Evolutionary conservation across 1,140 invertebrate species (phyloP).

Genomic region (Mylabris phalerata): DNA sequence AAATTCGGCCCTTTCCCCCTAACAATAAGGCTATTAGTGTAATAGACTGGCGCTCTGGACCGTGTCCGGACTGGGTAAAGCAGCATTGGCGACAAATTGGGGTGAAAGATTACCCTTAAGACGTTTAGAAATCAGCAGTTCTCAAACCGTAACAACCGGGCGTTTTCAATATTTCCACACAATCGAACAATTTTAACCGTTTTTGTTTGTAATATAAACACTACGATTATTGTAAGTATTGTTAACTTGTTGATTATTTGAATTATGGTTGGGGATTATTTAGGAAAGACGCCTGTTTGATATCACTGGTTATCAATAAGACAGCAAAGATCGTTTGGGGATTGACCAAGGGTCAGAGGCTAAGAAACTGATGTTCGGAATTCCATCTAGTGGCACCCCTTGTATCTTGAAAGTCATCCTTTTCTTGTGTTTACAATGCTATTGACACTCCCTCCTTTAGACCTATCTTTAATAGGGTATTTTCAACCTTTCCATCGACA

Average conservation of each 20-base stretch:
- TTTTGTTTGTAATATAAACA: too few relatives aligned
- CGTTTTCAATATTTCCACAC: neutral
- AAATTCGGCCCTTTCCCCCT: slow-evolving; percentile 28
- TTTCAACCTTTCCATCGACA: too few relatives aligned
- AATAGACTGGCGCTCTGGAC: slow-evolving; percentile 38
- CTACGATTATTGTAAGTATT: neutral
- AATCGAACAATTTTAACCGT: neutral
- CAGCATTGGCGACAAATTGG: slow-evolving; percentile 40
- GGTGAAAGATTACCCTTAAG: slow-evolving; percentile 37
- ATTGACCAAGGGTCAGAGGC: slow-evolving; percentile 26
- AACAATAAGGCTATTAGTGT: slow-evolving; percentile 40
- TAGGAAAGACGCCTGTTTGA: neutral
- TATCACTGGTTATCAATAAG: slow-evolving; percentile 24
- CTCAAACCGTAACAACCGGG: neutral
- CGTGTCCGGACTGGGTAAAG: slow-evolving; percentile 39
- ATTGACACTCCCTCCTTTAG: slow-evolving; percentile 27
- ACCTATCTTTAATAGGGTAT: too few relatives aligned
- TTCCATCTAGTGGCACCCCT: slow-evolving; percentile 26
- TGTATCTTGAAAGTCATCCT: slow-evolving; percentile 28
- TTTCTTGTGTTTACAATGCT: slow-evolving; percentile 28
- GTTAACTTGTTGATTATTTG: neutral
- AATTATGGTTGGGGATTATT: neutral
- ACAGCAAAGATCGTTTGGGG: slow-evolving; percentile 26
- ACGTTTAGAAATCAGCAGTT: slow-evolving; percentile 31
- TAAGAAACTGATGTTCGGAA: slow-evolving; percentile 33